These are phyloP conservation scores for Cerceris rybyensis DNA, from an alignment of 2,888 invertebrate species.

Conservation along the genomic window DNA sequence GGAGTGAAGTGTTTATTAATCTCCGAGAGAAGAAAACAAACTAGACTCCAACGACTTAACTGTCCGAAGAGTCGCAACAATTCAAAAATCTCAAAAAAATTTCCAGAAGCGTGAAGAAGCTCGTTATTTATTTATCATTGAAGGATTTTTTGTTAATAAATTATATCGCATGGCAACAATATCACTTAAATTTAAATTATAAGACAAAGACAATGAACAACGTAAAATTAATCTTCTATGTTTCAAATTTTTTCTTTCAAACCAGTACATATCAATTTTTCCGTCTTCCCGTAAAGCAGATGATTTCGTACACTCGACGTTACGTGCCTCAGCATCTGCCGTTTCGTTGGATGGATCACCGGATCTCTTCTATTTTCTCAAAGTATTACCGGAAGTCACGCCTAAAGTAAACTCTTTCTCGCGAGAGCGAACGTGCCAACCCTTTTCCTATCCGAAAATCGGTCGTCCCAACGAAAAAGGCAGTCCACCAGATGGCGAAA, in stretches of 20 bases:
- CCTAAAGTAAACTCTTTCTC: conserved; percentile 47
- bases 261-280: background rate
- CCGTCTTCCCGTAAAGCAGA: conserved; percentile 2
- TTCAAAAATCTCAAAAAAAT: too few species aligned
- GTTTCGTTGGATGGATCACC: conserved; percentile 21
- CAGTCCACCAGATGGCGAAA: conserved; percentile 5
- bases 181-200: too few species aligned
- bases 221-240: too few species aligned
- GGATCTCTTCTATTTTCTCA: conserved; percentile 47
- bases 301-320: conserved; percentile 22
- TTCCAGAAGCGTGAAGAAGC: too few species aligned
- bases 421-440: conserved; percentile 40
- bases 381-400: conserved; percentile 54
- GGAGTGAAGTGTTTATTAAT: too few species aligned
- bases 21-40: too few species aligned
- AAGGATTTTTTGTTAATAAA: too few species aligned
- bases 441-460: conserved; percentile 49
- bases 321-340: conserved; percentile 12
- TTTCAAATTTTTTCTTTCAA: background rate
- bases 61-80: too few species aligned
- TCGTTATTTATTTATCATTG: too few species aligned
- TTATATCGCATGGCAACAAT: too few species aligned
- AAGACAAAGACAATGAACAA: too few species aligned
- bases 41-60: too few species aligned
- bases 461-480: conserved; percentile 11